Evolutionary conservation across 2,797 vertebrate genomes (phyloP).

Genomic region (Micromesistius poutassou): DNA sequence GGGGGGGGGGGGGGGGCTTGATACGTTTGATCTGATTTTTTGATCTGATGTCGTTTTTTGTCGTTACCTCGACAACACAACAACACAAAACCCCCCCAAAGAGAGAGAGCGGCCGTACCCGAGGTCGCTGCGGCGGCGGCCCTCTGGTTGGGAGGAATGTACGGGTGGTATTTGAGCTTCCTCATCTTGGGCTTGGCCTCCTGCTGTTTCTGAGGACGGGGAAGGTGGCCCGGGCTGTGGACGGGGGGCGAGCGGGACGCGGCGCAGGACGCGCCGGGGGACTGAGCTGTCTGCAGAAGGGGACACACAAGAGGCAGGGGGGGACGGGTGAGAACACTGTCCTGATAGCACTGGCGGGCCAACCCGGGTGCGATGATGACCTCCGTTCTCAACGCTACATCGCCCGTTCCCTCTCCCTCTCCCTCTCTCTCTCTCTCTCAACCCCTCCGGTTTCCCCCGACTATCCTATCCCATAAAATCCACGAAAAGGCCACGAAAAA

Average conservation of each 20-base stretch:
- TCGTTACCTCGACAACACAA: no score
- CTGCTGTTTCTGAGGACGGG: slow-evolving; percentile 75
- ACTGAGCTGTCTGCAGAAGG: slow-evolving; percentile 67
- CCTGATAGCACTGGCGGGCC: no score
- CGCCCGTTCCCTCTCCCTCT: no score
- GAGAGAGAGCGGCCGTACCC: slow-evolving; percentile 39
- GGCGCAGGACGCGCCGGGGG: slow-evolving; percentile 57
- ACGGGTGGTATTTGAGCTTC: slow-evolving; percentile 89
- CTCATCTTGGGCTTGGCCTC: slow-evolving; percentile 82
- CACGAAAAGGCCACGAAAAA: neutral
- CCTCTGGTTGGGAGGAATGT: slow-evolving; percentile 86
- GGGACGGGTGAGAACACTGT: neutral
- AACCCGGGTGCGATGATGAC: no score
- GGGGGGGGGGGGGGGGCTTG: neutral
- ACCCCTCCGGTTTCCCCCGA: no score
- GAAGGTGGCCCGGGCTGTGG: slow-evolving; percentile 60
- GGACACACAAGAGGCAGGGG: neutral
- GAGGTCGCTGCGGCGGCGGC: slow-evolving; percentile 61
- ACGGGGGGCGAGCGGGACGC: slow-evolving; percentile 59
- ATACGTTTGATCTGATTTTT: no score
- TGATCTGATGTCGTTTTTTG: no score
- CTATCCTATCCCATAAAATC: neutral
- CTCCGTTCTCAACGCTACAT: no score
- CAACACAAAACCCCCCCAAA: neutral
- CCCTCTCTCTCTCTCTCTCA: no score